Conservation (phyloP, 2,113 vertebrate genomes). For the Dicrurus megarhynchus region DNA sequence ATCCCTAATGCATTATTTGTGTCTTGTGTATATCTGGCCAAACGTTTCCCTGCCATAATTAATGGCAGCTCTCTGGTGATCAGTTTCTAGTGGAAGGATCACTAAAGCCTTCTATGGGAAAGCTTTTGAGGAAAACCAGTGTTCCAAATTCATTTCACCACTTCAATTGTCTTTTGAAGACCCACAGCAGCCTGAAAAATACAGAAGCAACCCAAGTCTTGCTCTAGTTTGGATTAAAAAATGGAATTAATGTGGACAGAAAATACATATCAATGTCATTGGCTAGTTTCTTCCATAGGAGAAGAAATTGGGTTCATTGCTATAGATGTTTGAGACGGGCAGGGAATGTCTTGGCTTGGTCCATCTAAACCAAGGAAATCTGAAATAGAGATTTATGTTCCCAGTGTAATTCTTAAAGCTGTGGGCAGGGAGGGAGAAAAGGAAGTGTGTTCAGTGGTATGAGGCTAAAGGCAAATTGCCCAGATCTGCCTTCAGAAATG, state of each 20-base stretch:
- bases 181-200: not conserved
- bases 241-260: not conserved
- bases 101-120: not conserved
- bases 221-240: not conserved
- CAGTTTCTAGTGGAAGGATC: not conserved
- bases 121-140: not conserved
- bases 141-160: not conserved
- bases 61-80: not conserved
- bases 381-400: not conserved
- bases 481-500: constrained; percentile 21
- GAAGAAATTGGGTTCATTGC: not conserved
- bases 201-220: not conserved
- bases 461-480: constrained; percentile 47
- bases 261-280: not conserved
- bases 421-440: not conserved
- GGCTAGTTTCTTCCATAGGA: not conserved
- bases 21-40: not conserved
- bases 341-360: not conserved
- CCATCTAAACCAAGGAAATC: not conserved
- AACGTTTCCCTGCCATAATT: not conserved
- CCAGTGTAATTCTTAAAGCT: not conserved
- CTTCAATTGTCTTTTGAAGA: not conserved
- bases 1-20: not conserved
- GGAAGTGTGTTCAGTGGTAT: not conserved
- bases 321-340: not conserved